phyloP scores from a whole-genome alignment of 2,888 invertebrate genomes.

The Tholera decimalis region DNA sequence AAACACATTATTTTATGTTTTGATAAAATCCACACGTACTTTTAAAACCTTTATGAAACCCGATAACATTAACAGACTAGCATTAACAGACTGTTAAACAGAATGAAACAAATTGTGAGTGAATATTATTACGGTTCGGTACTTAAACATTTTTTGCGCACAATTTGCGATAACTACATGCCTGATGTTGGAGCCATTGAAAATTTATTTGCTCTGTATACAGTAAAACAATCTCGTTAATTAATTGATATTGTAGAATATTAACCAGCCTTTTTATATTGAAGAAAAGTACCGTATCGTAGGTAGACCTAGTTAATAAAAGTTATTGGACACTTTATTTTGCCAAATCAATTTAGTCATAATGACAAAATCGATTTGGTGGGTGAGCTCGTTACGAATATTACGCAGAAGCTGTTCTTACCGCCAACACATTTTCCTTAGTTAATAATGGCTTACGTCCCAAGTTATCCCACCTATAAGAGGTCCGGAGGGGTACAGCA shows the following conservation, averaged over 20 bases:
- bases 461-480: conserved; percentile 9
- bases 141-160: neutral
- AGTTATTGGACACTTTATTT: conserved; percentile 16
- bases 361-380: no score
- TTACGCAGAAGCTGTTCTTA: conserved; percentile 6
- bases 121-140: conserved; percentile 14
- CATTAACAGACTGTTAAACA: conserved; percentile 15
- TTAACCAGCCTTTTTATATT: neutral
- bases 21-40: conserved; percentile 5
- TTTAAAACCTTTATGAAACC: conserved; percentile 20
- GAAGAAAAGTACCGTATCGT: neutral
- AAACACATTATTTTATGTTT: conserved; percentile 2
- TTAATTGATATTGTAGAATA: conserved; percentile 15
- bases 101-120: conserved; percentile 11
- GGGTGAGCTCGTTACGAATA: conserved; percentile 1
- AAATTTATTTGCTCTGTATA: conserved; percentile 29
- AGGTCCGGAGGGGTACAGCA: conserved; percentile 24
- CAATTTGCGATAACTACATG: conserved; percentile 6
- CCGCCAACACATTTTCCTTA: conserved; percentile 26
- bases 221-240: neutral
- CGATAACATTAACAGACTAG: no score
- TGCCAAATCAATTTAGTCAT: conserved; percentile 14
- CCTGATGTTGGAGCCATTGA: conserved; percentile 9
- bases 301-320: neutral
- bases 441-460: conserved; percentile 33